Evolutionary conservation across 2,797 vertebrate genomes (phyloP), one percentile per base, ranked within the genome.

Genomic region (Thunnus albacares): DNA sequence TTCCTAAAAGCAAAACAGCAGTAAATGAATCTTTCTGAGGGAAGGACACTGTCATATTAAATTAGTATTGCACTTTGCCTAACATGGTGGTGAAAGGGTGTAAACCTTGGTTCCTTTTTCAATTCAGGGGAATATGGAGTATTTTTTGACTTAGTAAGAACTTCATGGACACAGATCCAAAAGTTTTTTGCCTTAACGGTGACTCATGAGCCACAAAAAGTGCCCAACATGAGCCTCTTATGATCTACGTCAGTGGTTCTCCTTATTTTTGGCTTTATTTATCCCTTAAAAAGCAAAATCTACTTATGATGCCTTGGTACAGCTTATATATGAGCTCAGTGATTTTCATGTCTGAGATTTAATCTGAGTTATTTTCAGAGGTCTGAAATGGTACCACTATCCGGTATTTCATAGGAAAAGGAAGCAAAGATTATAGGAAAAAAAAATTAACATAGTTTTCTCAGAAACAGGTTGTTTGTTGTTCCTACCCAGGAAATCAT

Each of bases 1-100:
- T 83, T 84, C 80, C 67, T 43, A 53, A 71, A 78, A 84, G 79
- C 71, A 55, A 81, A 83, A 58, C 45, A 14, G 78, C 75, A 72
- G 67, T 71, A 45, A 80, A 84, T 79, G 1, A 69, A 75, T 74
- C 66, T 71, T 52, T 55, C 49, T n/a, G 11, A 30, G 59, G 35
- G 17, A 33, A 58, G 30, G 22, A 30, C 24, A 13, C 75, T 14
- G 43, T 75, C 69, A 17, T 65, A 38, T 62, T 61, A 45, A 74
- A 75, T 56, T 57, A 72, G 55, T 18, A 35, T 11, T 60, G 41
- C 14, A 57, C 58, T 55, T 63, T 57, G 47, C 12, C 17, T 3
- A 7, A 49, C n/a, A 52, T 14, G 35, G 38, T 60, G 22, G 26
- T 45, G 45, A 61, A 63, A 70, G 45, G 51, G 28, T 53, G 13